Conservation (phyloP, 30 jellyfish, hydroid and myxozoan species). For the Euphysa ruthae region DNA sequence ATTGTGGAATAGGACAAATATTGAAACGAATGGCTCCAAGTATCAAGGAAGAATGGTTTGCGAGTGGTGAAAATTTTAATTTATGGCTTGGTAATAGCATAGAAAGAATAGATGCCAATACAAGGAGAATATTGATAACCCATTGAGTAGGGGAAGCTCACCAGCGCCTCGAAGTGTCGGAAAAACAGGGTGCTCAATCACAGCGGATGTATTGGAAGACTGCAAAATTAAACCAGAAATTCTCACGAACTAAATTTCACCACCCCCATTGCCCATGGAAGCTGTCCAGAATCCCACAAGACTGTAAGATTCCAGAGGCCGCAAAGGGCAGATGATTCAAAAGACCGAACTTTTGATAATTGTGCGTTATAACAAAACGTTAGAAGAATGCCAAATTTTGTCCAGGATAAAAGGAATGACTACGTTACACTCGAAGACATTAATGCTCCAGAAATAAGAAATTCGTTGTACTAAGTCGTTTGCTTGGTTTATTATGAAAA, state of each 20-base stretch:
- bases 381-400: conserved; percentile 13
- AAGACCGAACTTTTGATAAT: background rate
- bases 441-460: background rate
- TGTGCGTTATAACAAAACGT: conserved; percentile 3
- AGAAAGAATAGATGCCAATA: background rate
- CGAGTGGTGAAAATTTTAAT: background rate
- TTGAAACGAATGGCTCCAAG: background rate
- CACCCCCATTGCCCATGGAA: background rate
- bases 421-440: background rate
- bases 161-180: background rate
- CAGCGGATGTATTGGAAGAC: background rate
- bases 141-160: conserved; percentile 1
- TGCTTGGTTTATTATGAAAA: background rate
- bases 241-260: background rate
- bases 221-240: background rate
- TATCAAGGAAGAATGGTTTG: background rate
- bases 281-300: background rate
- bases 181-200: background rate
- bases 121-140: background rate
- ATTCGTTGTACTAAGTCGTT: background rate
- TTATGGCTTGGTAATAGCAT: background rate
- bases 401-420: conserved; percentile 5
- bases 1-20: conserved; percentile 18
- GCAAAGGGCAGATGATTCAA: background rate
- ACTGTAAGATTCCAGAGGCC: background rate